Conservation (phyloP, 2,113 vertebrate species). For the Dinomys branickii region DNA sequence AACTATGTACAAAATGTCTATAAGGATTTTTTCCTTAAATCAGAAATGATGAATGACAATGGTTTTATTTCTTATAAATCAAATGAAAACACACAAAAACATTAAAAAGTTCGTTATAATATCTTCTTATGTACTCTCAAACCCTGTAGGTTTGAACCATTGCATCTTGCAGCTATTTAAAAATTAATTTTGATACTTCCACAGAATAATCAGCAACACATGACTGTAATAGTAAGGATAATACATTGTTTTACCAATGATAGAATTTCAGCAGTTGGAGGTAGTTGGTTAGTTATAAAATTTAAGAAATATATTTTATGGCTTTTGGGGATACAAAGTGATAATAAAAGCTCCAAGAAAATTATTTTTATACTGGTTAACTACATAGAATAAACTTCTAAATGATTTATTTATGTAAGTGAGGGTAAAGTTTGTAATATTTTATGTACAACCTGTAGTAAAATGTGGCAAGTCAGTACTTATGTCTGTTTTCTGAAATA, state of each 20-base stretch:
- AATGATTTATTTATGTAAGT: constrained; percentile 39
- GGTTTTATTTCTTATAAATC: constrained; percentile 49
- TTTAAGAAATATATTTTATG: neutral
- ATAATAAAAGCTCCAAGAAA: constrained; percentile 47
- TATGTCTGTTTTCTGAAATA: constrained; percentile 29
- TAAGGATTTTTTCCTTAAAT: neutral
- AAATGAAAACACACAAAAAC: constrained; percentile 29
- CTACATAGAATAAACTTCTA: neutral
- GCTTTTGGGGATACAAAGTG: neutral
- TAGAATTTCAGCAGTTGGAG: constrained; percentile 57
- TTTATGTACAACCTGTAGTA: constrained; percentile 1
- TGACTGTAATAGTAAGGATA: constrained; percentile 3
- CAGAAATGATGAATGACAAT: no score
- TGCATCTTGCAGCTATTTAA: constrained; percentile 56
- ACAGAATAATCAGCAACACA: constrained; percentile 25
- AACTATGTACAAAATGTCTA: neutral
- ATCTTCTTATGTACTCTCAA: neutral
- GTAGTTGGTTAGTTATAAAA: constrained; percentile 59
- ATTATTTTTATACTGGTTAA: constrained; percentile 37
- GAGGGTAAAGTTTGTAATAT: constrained; percentile 18
- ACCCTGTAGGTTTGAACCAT: neutral
- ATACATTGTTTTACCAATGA: constrained; percentile 38
- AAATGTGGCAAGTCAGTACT: constrained; percentile 3
- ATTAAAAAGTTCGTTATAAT: constrained; percentile 48
- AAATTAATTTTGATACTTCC: neutral